Conservation (phyloP, 2,113 vertebrate species). For the Ictalurus punctatus region DNA sequence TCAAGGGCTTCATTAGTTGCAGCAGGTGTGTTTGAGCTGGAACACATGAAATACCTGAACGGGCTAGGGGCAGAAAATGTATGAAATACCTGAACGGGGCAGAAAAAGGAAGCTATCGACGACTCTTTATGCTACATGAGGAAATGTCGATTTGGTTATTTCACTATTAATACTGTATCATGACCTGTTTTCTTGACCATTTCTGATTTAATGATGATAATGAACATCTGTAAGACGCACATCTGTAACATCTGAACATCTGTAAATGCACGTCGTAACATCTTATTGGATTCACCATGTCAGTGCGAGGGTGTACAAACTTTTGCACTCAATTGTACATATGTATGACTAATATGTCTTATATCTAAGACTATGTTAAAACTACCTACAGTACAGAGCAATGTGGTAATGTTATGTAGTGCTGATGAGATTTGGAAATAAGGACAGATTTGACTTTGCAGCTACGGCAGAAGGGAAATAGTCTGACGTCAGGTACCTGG, state of each 20-base stretch:
- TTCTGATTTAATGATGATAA: not conserved
- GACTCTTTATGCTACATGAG: no score
- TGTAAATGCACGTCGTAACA: not conserved
- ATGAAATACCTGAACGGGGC: no score
- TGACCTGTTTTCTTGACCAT: no score
- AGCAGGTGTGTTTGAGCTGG: no score
- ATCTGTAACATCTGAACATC: no score
- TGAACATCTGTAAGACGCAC: not conserved
- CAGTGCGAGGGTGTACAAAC: not conserved
- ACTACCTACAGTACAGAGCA: not conserved
- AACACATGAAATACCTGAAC: no score
- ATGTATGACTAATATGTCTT: not conserved
- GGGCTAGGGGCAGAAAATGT: no score
- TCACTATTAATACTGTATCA: no score
- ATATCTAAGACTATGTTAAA: not conserved
- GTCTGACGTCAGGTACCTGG: constrained; percentile 78
- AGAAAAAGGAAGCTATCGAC: no score
- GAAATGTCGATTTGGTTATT: no score
- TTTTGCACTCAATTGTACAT: not conserved
- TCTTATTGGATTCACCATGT: not conserved
- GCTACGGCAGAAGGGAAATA: not conserved
- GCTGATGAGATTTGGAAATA: not conserved
- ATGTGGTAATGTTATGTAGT: not conserved
- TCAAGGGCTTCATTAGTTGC: no score
- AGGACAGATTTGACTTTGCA: no score